Conservation (phyloP, 2,113 vertebrate species). For the Tamias sibiricus region DNA sequence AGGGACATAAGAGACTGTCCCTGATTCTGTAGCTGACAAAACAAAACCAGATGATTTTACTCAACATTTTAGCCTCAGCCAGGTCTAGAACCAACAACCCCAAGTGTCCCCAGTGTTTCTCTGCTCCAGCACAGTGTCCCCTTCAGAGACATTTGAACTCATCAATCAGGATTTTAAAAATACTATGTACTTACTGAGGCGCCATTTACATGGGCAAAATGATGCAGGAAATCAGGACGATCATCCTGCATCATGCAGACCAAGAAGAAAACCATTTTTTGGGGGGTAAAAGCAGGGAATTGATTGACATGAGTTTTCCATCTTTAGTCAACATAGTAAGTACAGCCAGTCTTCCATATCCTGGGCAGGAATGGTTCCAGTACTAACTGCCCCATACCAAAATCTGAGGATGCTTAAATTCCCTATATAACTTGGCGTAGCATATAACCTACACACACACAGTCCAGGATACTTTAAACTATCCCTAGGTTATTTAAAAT, state of each 20-base stretch:
- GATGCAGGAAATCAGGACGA: neutral
- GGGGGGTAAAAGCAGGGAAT: neutral
- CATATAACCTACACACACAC: neutral
- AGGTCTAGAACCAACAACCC: neutral
- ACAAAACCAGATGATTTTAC: neutral
- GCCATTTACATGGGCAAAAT: neutral
- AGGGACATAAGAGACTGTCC: neutral
- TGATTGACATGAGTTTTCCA: neutral
- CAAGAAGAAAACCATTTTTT: neutral
- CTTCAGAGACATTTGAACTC: neutral
- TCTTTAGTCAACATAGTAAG: neutral
- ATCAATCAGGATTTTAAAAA: neutral
- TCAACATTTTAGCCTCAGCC: neutral
- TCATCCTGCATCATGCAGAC: neutral
- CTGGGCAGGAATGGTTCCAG: neutral
- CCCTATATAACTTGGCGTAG: neutral
- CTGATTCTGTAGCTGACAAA: neutral
- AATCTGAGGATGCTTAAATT: neutral
- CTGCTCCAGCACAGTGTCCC: fast-evolving
- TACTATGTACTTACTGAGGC: neutral
- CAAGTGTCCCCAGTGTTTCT: neutral
- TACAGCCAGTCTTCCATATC: neutral
- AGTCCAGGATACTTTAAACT: neutral
- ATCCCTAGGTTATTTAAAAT: neutral
- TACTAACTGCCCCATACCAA: neutral